Conservation (phyloP, 1,140 invertebrate genomes). For the Hypothenemus hampei region DNA sequence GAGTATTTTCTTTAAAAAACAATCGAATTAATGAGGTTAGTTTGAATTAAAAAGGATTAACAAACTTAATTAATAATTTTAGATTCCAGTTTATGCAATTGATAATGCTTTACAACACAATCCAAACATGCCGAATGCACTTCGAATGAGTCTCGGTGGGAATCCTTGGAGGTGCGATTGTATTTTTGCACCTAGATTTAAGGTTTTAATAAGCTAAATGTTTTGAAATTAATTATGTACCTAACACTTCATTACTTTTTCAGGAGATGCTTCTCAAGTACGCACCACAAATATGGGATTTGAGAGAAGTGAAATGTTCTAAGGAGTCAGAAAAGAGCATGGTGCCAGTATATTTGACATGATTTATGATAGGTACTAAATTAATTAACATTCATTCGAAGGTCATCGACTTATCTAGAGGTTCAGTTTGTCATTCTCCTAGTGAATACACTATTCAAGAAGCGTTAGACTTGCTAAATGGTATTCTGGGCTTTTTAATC, state of each 20-base stretch:
- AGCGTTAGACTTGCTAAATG: constrained; percentile 68
- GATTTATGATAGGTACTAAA: not conserved
- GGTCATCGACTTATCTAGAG: constrained; percentile 63
- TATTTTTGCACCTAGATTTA: constrained; percentile 68
- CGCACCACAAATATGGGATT: constrained; percentile 60
- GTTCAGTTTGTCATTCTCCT: constrained; percentile 58
- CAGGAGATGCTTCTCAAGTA: constrained; percentile 64
- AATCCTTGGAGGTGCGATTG: constrained; percentile 83
- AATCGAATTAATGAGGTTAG: constrained; percentile 66
- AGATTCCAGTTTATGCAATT: constrained; percentile 72
- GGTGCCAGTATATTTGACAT: constrained; percentile 50
- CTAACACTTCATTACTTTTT: constrained; percentile 26
- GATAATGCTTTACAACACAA: constrained; percentile 72
- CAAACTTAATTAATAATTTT: constrained; percentile 24
- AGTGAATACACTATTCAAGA: constrained; percentile 53
- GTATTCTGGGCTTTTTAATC: constrained; percentile 61
- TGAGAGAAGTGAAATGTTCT: constrained; percentile 60
- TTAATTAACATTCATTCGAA: constrained; percentile 35
- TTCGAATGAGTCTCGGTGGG: constrained; percentile 59
- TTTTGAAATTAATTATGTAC: too few species aligned
- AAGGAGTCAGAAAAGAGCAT: constrained; percentile 50
- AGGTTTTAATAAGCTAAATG: constrained; percentile 44
- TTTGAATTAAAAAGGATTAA: not conserved
- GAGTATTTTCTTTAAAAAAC: constrained; percentile 65
- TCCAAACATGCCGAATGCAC: constrained; percentile 55